Evolutionary conservation across 2,113 vertebrate genomes (phyloP), one percentile per base, ranked within the genome.

Genomic region (Thinocorus orbignyianus): DNA sequence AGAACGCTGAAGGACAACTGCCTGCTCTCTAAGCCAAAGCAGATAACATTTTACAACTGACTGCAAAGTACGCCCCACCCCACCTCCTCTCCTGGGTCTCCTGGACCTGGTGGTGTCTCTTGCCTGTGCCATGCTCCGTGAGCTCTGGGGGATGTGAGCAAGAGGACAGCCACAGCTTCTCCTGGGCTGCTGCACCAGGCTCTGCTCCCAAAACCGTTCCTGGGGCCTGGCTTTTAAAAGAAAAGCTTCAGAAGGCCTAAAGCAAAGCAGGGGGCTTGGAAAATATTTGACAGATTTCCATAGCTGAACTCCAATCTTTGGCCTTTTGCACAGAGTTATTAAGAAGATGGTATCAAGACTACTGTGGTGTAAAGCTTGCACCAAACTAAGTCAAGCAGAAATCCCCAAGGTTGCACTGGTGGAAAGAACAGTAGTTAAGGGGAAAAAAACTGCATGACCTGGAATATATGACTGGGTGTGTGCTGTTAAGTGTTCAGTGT

Each of bases 91-190:
- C 55, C 46, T 13, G 33, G 25, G 11, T 42, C 31, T 57, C 37
- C 66, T 31, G 17, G 4, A 18, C 33, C 24, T 31, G 13, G 51
- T 24, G 57, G 19, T 55, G 7, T 25, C 28, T 82, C 26, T 52
- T 39, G 57, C 48, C 69, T 54, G 16, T 69, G 37, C 30, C 1
- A 2, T 41, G 62, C 52, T 77, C 52, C 1, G 1, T 3, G 31
- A 31, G 22, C 12, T 9, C 48, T 25, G 18, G 13, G 25, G 25
- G 13, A 46, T 0, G 0, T 0, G 3, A 54, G 33, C 31, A 68
- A 39, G 8, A 28, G 23, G 44, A 57, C 44, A 65, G 13, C 31
- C 55, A 68, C 26, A n/a, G 44, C 9, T 24, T n/a, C 11, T 54
- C n/a, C 14, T 17, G 19, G 22, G 17, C 54, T 87, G 37, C 62